phyloP scores from a whole-genome alignment of 1,140 invertebrate species.

The Habropoda laboriosa region DNA sequence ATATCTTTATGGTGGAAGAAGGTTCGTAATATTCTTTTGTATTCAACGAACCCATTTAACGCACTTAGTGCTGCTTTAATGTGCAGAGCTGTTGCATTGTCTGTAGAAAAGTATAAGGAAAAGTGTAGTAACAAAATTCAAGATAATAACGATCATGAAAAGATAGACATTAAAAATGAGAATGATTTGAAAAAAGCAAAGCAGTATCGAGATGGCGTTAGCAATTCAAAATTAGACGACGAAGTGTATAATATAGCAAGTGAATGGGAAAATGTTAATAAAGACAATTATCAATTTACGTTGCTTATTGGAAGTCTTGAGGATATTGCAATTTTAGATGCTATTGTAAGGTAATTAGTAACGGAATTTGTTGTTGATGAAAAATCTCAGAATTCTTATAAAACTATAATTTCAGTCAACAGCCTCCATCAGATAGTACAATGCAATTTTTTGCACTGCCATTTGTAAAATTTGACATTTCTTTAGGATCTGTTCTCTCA shows the following conservation, averaged over 20 bases:
- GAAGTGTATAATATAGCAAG: constrained; percentile 77
- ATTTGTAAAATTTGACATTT: constrained; percentile 85
- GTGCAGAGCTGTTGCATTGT: constrained; percentile 87
- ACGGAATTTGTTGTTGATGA: constrained; percentile 62
- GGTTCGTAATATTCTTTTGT: constrained; percentile 86
- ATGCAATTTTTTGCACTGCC: constrained; percentile 80
- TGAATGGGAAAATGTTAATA: constrained; percentile 92
- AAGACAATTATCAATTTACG: constrained; percentile 93
- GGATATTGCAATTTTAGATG: constrained; percentile 91
- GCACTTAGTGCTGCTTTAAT: constrained; percentile 89
- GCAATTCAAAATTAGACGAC: constrained; percentile 77
- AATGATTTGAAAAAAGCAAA: constrained; percentile 46
- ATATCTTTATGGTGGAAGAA: constrained; percentile 89
- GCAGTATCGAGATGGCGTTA: constrained; percentile 33
- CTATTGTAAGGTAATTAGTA: constrained; percentile 84
- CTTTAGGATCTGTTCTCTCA: constrained; percentile 87
- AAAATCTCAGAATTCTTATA: constrained; percentile 37
- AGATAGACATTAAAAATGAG: constrained; percentile 51
- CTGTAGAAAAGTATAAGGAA: constrained; percentile 81
- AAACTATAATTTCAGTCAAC: constrained; percentile 69
- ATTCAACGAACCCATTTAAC: constrained; percentile 87
- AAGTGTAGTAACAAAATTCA: constrained; percentile 54
- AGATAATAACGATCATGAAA: constrained; percentile 67
- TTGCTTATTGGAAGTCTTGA: constrained; percentile 93
- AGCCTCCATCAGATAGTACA: constrained; percentile 67